These are phyloP conservation scores for Tetrax tetrax DNA, from an alignment of 2,113 vertebrate genomes.

Conservation along the genomic window DNA sequence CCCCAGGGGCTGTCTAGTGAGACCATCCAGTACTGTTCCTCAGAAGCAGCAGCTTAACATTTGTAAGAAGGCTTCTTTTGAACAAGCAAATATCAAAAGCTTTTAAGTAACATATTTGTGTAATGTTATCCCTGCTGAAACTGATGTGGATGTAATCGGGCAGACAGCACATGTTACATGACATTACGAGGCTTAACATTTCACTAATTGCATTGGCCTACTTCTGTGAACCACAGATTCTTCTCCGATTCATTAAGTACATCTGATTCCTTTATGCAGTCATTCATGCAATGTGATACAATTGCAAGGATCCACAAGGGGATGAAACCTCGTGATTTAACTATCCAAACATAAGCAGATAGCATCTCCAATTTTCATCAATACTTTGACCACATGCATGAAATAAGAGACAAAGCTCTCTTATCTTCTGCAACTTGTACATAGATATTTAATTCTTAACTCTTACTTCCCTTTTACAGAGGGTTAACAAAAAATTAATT, in stretches of 20 bases:
- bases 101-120: not conserved
- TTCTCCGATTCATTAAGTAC: not conserved
- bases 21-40: not conserved
- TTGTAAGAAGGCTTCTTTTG: not conserved
- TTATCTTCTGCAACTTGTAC: not conserved
- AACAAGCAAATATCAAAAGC: not conserved
- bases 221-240: slow-evolving; percentile 24
- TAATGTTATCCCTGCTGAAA: not conserved
- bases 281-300: not conserved
- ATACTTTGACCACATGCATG: not conserved
- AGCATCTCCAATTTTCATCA: not conserved
- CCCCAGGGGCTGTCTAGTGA: fast-evolving
- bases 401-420: not conserved
- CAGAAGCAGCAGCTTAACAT: not conserved
- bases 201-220: slow-evolving; percentile 33
- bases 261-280: not conserved
- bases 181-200: not conserved
- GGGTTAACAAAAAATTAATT: slow-evolving; percentile 12
- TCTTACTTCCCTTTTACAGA: not conserved
- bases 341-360: not conserved
- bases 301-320: not conserved
- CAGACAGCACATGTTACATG: not conserved
- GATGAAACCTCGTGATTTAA: not conserved
- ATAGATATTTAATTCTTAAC: not conserved
- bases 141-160: not conserved